phyloP scores from a whole-genome alignment of 2,113 vertebrate species.

The Dermatemys mawii region DNA sequence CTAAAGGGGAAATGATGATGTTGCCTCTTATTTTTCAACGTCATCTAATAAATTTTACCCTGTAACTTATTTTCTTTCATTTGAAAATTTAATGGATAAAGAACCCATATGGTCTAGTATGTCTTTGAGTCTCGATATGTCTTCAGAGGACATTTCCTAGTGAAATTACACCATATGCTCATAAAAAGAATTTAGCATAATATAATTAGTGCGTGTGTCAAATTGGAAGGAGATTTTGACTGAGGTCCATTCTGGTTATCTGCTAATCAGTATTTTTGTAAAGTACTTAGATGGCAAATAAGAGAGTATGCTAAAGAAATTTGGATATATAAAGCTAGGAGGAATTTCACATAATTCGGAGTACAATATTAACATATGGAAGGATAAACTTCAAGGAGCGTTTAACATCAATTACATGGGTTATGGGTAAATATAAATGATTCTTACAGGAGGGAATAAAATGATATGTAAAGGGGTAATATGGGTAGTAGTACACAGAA shows the following conservation, averaged over 20 bases:
- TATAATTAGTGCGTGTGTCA: neutral
- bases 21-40: too few species aligned
- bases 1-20: neutral
- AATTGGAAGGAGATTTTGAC: neutral
- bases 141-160: too few species aligned
- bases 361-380: neutral
- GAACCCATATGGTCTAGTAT: neutral
- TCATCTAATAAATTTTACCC: neutral
- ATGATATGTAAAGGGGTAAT: neutral
- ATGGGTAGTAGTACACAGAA: neutral
- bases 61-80: fast-evolving
- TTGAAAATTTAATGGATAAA: neutral
- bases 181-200: too few species aligned
- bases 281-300: neutral
- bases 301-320: neutral
- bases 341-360: neutral
- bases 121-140: neutral
- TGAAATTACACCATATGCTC: too few species aligned
- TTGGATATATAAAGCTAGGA: neutral
- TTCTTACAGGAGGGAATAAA: neutral
- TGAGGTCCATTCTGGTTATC: neutral
- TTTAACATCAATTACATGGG: neutral
- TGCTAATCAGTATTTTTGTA: neutral
- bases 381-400: neutral
- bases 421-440: neutral